Conservation (phyloP, 1,140 invertebrate genomes). For the Lepidurus apus region DNA sequence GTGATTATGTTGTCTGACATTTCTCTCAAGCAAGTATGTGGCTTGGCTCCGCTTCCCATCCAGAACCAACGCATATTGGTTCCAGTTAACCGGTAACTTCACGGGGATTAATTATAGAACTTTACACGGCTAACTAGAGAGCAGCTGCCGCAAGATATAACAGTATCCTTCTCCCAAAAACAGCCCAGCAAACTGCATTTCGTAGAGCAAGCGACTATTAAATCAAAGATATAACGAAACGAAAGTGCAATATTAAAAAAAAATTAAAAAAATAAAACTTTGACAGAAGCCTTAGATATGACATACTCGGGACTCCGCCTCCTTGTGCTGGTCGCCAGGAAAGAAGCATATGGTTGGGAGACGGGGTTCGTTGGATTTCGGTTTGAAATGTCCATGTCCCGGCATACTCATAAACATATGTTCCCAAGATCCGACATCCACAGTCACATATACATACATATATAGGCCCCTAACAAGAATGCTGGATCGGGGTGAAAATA, state of each 20-base stretch:
- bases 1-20: too few species aligned
- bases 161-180: too few species aligned
- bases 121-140: background rate
- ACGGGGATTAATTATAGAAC: slow-evolving; percentile 22
- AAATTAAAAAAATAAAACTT: too few species aligned
- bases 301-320: too few species aligned
- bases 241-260: too few species aligned
- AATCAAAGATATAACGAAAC: too few species aligned
- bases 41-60: background rate
- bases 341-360: background rate
- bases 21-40: background rate
- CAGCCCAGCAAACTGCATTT: too few species aligned
- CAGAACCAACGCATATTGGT: slow-evolving; percentile 14
- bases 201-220: too few species aligned
- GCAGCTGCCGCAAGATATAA: too few species aligned
- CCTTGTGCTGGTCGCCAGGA: background rate
- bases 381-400: background rate
- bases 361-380: background rate
- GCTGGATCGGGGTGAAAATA: background rate
- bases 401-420: slow-evolving; percentile 9
- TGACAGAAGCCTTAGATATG: too few species aligned
- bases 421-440: background rate
- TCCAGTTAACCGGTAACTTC: slow-evolving; percentile 18
- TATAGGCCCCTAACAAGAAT: background rate
- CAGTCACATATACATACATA: too few species aligned